Evolutionary conservation across 2,888 invertebrate genomes (phyloP), one percentile per base, ranked within the genome.

Genomic region (Drosophila trichaetosa): DNA sequence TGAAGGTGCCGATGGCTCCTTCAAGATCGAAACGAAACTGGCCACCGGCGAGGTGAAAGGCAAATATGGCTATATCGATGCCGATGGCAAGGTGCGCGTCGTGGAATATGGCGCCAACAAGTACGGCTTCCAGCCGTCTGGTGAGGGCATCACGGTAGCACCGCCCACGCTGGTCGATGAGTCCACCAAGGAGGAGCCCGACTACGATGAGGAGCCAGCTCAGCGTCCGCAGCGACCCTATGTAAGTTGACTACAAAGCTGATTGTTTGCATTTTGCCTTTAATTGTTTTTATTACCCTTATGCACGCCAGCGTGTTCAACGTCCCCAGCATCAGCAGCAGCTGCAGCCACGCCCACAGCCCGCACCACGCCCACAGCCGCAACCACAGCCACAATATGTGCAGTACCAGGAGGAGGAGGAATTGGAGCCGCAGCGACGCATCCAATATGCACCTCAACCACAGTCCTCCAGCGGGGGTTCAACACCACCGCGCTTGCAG

Each of bases 61-160:
- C 81, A 98, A 98, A 92, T 98, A 98, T 91, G 98, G 98, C 4
- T 98, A 97, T 94, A 96, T 96, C 66, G 98, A 97, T 90, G 97
- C 97, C 89, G 95, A 63, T 96, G 98, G 89, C 95, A 97, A 94
- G 95, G 93, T 96, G 2, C 95, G 97, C 46, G 96, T 97, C 2
- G 96, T 97, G 29, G 97, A 98, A 91, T 98, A 98, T 91, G 97
- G 97, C 8, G 97, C 97, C 42, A 96, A 97, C 93, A 96, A 96
- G 92, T 96, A 95, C 90, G 97, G 97, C 0, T 97, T 97, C 94
- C 97, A 97, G 92, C 97, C 97, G 0, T 94, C 96, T 2, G 97
- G 97, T 1, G 97, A 97, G 90, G 97, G 97, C 48, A 97, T 97
- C 92, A 97, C 97, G 0, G 97, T 97, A 18, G 94, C 94, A 21